A percentile compares a stretch with the other conserved stretches of the same genome.
These are phyloP conservation scores for Nomada lathburiana DNA, from an alignment of 2,888 invertebrate species.

Conservation along the genomic window DNA sequence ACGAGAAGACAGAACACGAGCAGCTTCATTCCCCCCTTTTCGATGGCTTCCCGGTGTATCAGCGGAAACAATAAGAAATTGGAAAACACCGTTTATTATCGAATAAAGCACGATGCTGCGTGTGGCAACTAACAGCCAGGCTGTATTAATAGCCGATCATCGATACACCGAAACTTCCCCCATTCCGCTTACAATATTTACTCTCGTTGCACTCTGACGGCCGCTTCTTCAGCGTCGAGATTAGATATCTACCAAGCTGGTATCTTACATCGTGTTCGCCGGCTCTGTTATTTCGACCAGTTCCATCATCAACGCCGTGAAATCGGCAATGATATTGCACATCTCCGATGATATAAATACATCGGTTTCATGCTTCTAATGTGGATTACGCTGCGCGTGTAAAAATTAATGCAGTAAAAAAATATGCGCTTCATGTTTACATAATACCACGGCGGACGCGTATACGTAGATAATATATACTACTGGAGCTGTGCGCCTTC, in stretches of 20 bases:
- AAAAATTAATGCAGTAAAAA: no score
- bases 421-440: no score
- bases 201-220: constrained; percentile 58
- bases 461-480: not conserved
- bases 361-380: no score
- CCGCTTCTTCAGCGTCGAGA: constrained; percentile 50
- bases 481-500: not conserved
- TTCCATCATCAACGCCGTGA: constrained; percentile 3
- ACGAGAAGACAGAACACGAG: constrained; percentile 28
- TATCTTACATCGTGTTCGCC: constrained; percentile 54
- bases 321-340: no score
- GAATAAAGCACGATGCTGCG: constrained; percentile 44
- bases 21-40: constrained; percentile 19
- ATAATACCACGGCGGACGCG: not conserved
- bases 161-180: constrained; percentile 66
- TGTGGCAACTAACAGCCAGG: constrained; percentile 55
- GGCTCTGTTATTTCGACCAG: constrained; percentile 42
- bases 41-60: not conserved
- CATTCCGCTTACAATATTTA: constrained; percentile 63
- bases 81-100: constrained; percentile 58
- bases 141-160: constrained; percentile 64
- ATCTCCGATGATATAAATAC: no score
- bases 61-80: not conserved
- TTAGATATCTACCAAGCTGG: constrained; percentile 59
- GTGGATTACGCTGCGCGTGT: no score